Conservation (phyloP, 2,113 vertebrate species). For the Calyptomena viridis region DNA sequence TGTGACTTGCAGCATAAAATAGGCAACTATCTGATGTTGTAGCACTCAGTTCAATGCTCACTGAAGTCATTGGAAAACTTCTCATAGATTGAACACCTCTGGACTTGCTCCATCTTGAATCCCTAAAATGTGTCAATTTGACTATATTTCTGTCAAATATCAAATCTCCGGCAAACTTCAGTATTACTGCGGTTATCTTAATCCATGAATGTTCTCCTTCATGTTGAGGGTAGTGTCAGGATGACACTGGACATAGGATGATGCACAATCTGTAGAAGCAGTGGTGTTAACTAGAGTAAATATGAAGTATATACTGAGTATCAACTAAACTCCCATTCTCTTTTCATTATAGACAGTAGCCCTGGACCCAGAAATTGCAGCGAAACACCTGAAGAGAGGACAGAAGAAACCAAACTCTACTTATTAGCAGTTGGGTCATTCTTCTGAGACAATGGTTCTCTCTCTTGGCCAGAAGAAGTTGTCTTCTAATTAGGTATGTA, state of each 20-base stretch:
- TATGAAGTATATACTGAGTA: too few relatives aligned
- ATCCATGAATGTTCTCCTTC: not conserved
- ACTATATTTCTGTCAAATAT: not conserved
- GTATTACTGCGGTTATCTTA: not conserved
- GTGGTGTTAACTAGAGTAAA: fast-evolving
- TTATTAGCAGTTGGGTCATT: not conserved
- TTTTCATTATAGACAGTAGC: not conserved
- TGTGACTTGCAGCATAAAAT: not conserved
- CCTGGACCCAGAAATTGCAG: not conserved
- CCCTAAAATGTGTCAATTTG: not conserved
- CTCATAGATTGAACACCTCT: not conserved
- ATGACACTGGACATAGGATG: too few relatives aligned
- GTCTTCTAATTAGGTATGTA: not conserved
- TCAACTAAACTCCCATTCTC: not conserved
- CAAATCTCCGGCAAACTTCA: not conserved
- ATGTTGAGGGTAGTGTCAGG: not conserved
- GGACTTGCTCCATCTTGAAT: not conserved
- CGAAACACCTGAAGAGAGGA: not conserved
- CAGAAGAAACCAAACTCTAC: not conserved
- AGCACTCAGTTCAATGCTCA: not conserved
- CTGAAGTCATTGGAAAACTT: not conserved
- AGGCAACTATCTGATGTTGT: not conserved
- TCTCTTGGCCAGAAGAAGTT: not conserved
- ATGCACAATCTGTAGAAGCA: not conserved
- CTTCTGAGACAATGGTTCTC: not conserved